Evolutionary conservation across 2,797 vertebrate genomes (phyloP).

Genomic region (Percopsis omiscomaycus): DNA sequence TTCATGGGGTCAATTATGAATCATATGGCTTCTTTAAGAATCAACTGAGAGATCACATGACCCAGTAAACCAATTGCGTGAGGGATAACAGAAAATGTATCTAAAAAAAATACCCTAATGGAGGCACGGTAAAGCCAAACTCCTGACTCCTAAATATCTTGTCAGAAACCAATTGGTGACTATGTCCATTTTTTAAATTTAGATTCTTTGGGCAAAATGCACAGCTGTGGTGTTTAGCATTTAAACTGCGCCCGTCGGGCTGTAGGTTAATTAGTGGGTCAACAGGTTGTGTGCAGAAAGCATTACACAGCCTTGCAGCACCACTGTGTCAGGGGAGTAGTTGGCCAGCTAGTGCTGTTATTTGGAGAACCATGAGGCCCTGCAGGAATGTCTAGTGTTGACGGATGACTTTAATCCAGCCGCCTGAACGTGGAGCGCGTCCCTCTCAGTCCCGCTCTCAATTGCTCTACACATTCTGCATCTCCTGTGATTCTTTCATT

Average conservation of each 20-base stretch:
- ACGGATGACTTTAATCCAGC: conserved; percentile 66
- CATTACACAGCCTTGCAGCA: conserved; percentile 18
- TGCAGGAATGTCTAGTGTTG: conserved; percentile 61
- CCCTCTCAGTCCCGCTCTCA: conserved; percentile 4
- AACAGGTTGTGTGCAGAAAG: conserved; percentile 48
- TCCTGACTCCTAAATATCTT: too few relatives aligned
- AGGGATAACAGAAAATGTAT: too few relatives aligned
- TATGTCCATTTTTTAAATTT: too few relatives aligned
- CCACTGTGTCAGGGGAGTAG: conserved; percentile 29
- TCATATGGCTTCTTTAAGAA: too few relatives aligned
- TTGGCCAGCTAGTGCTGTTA: conserved; percentile 49
- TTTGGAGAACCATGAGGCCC: conserved; percentile 60
- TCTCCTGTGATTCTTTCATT: neutral
- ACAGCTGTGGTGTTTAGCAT: conserved; percentile 11
- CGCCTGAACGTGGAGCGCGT: conserved; percentile 38
- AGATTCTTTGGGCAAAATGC: neutral
- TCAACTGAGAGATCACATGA: too few relatives aligned
- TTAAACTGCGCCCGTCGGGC: conserved; percentile 1
- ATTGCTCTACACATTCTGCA: neutral
- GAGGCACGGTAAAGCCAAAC: too few relatives aligned
- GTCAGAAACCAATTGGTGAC: too few relatives aligned
- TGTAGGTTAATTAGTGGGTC: conserved; percentile 53
- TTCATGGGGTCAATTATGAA: too few relatives aligned
- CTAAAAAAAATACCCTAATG: too few relatives aligned
- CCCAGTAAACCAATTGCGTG: too few relatives aligned